A percentile compares a stretch with the other conserved stretches of the same genome.
These are phyloP conservation scores for Yoshiicerus persimilis DNA, from an alignment of 1,140 invertebrate genomes.

Conservation along the genomic window DNA sequence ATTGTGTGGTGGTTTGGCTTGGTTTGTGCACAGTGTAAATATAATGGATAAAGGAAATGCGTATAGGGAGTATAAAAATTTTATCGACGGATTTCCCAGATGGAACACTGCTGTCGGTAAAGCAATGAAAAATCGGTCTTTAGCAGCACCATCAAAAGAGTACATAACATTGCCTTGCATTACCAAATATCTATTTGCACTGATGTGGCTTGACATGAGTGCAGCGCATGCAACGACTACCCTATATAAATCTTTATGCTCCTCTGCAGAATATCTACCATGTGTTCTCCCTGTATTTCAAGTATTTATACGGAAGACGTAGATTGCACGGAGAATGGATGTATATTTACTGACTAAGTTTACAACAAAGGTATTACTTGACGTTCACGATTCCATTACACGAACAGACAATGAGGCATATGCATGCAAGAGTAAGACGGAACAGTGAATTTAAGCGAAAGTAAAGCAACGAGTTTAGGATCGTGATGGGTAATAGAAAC, in stretches of 20 bases:
- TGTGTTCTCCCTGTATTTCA: too few species aligned
- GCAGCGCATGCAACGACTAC: not conserved
- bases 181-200: conserved; percentile 14
- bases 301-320: too few species aligned
- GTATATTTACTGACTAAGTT: not conserved
- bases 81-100: conserved; percentile 24
- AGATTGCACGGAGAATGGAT: too few species aligned
- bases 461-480: not conserved
- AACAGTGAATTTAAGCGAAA: not conserved
- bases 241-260: too few species aligned
- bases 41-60: not conserved
- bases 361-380: not conserved
- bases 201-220: not conserved
- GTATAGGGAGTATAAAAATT: conserved; percentile 8
- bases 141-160: conserved; percentile 9
- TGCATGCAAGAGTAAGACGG: not conserved
- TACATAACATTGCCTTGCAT: not conserved
- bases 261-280: too few species aligned
- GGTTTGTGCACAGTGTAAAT: too few species aligned
- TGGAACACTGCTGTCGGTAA: conserved; percentile 8
- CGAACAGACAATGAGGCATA: not conserved
- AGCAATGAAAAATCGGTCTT: conserved; percentile 26
- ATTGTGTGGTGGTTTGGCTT: too few species aligned
- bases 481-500: not conserved
- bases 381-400: not conserved